Base-by-base conservation (phyloP, 1,140 invertebrate species). In the Ectropis grisescens region DNA sequence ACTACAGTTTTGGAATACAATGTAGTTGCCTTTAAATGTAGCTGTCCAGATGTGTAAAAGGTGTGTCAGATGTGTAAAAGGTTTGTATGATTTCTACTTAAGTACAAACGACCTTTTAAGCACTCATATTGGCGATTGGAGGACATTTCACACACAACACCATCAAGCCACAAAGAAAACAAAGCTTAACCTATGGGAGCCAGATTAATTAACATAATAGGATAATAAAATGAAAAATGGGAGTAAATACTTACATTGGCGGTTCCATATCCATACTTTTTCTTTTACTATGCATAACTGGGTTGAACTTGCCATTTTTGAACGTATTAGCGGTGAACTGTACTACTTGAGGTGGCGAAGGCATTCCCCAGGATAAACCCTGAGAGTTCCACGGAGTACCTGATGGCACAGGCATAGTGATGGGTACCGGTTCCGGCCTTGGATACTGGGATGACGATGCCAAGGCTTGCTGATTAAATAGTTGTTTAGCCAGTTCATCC, bases 331-430 rank as follows among this genome's bases (percentile, higher is more conserved):
- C 81, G n/a, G 79, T 81, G 30, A 83, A 83, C 27, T 81, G 64
- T 0, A 83, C 76, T 4, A 82, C 41, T 4, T 62, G 51, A 2
- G 74, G 75, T 0, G 78, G 74, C 10, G 74, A 71, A 15, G 55
- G 37, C 40, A 71, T 48, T 2, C 76, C 75, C 81, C 81, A 83
- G 0, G 75, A 43, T 30, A 82, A 25, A 5, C 61, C 59, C 33
- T 80, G 70, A 2, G 71, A 45, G 32, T 75, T 82, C 82, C 82
- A 83, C 0, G 79, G 82, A 9, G 57, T 33, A 13, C 70, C 74
- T 2, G 78, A 58, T 1, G 82, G 82, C 6, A 56, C 58, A 2
- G 82, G 79, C 70, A 83, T 80, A 51, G 35, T 14, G 13, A 26
- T 7, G 24, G 6, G 6, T 8, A 19, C 43, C n/a, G n/a, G n/a